Base-by-base conservation (phyloP, 2,888 invertebrate genomes). In the Agonopterix subpropinquella region DNA sequence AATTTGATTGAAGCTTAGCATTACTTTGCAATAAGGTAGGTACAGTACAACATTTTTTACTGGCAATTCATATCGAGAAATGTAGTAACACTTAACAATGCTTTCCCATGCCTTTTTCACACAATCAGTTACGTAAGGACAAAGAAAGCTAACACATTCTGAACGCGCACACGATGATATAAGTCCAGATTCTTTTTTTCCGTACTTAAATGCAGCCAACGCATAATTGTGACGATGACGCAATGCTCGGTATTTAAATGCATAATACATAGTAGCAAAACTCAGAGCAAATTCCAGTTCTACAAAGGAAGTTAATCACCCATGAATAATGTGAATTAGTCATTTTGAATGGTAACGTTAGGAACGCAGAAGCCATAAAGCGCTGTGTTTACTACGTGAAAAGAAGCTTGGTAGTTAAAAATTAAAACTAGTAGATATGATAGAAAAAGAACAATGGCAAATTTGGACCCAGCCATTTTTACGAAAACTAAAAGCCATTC, bases 271-370 rank as follows among this genome's bases (percentile, higher is more conserved):
- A 43, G 47, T 36, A 36, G 36, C 46, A 11, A 46, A 46, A 41
- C 41, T 28, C 46, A 41, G 46, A 36, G 36, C 46, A 11, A 46
- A 41, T 46, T 46, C 41, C 46, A 41, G 46, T 39, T 28, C 28
- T 7, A 11, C 28, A 18, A 28, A 37, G 36, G 36, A 36, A 36
- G 10, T 15, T 39, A 39, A 39, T 39, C 39, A n/a, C n/a, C 39
- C 10, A 39, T 28, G 39, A 39, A 39, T n/a, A 39, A 39, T n/a
- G 28, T 28, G n/a, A n/a, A 39, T 39, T 39, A 39, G 10, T 39
- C 39, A 39, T 39, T n/a, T 39, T 10, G 39, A n/a, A 9, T 18
- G 2, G 18, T 18, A 18, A 28, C 5, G 28, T 28, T 28, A 5
- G 5, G 28, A 28, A 28, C 28, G 28, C 18, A 18, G 18, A 18